These are phyloP conservation scores for Callitettix versicolor DNA, from an alignment of 1,140 invertebrate species.

Conservation along the genomic window DNA sequence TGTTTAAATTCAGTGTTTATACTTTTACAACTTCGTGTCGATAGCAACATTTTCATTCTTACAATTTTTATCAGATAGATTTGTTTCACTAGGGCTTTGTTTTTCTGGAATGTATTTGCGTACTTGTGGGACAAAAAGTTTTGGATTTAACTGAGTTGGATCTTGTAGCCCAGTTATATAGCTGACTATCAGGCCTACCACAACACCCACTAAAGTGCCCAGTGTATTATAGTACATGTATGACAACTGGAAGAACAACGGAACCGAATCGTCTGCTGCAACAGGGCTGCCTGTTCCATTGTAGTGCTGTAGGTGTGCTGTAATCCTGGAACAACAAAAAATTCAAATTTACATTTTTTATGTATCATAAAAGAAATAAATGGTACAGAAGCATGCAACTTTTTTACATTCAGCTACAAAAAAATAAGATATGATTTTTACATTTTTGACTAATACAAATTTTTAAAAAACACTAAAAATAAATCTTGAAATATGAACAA, in stretches of 20 bases:
- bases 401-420: too few species aligned
- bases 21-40: too few species aligned
- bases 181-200: conserved; percentile 55
- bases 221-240: conserved; percentile 61
- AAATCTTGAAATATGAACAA: too few species aligned
- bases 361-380: too few species aligned
- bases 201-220: conserved; percentile 46
- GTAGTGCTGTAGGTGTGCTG: neutral
- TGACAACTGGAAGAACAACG: conserved; percentile 51
- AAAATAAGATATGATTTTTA: too few species aligned
- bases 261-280: conserved; percentile 43
- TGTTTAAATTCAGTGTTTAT: too few species aligned
- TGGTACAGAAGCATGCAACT: too few species aligned
- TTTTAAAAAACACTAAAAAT: too few species aligned
- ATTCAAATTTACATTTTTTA: too few species aligned
- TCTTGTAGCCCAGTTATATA: conserved; percentile 50
- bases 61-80: too few species aligned
- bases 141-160: conserved; percentile 16
- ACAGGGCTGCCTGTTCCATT: neutral
- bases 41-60: too few species aligned
- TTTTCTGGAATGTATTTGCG: neutral
- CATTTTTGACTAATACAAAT: too few species aligned
- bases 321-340: neutral
- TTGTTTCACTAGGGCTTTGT: neutral
- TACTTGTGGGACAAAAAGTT: neutral